Percentiles rank a stretch among this genome's conserved stretches.
phyloP scores from a whole-genome alignment of 2,797 vertebrate species.

The Sebastes hubbsi region DNA sequence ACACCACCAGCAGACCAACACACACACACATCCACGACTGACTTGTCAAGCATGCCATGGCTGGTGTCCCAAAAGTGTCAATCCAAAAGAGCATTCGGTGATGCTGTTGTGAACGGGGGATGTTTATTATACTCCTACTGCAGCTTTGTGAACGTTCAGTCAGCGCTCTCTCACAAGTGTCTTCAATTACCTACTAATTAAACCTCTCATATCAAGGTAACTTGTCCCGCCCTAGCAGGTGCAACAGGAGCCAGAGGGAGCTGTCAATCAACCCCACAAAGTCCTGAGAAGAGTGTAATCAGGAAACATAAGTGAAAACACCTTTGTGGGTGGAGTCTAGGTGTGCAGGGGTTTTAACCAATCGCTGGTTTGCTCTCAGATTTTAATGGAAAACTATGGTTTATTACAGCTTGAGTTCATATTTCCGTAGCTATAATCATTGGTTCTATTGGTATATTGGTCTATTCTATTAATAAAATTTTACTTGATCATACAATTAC shows the following conservation, averaged over 20 bases:
- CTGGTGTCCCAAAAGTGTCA: constrained; percentile 15
- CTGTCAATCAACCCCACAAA: background rate
- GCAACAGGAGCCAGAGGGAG: background rate
- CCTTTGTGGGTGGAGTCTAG: background rate
- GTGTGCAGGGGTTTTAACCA: background rate
- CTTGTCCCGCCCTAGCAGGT: background rate
- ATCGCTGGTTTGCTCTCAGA: background rate
- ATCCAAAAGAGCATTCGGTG: background rate
- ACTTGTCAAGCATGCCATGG: constrained; percentile 4
- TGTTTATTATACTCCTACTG: background rate
- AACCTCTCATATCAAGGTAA: background rate
- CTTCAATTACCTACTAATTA: background rate
- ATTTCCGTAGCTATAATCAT: background rate
- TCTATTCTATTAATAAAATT: no score
- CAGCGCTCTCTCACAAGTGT: background rate
- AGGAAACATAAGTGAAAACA: background rate
- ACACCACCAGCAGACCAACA: background rate
- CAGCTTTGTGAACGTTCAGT: background rate
- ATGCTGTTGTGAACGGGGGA: background rate
- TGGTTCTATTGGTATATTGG: background rate
- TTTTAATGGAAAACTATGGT: background rate
- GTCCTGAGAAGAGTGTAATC: background rate
- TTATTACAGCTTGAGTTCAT: background rate
- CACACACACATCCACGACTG: constrained; percentile 15
- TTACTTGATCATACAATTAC: no score